These are phyloP conservation scores for Agrochola lychnidis DNA, from an alignment of 2,888 invertebrate genomes.

Conservation along the genomic window DNA sequence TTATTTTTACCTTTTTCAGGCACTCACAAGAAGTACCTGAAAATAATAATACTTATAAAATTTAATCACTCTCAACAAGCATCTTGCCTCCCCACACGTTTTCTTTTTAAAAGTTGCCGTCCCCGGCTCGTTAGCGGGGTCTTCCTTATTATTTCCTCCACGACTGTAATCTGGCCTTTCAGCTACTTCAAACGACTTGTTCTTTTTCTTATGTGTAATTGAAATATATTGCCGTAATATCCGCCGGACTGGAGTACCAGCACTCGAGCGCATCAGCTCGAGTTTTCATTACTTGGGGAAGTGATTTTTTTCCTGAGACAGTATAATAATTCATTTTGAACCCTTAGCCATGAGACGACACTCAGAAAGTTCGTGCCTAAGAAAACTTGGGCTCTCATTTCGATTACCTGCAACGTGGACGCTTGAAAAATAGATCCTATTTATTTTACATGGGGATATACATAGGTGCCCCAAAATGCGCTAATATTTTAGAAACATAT, in stretches of 20 bases:
- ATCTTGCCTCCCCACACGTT: constrained; percentile 80
- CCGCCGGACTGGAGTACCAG: constrained; percentile 87
- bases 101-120: constrained; percentile 84
- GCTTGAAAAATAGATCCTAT: constrained; percentile 51
- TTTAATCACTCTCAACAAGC: constrained; percentile 80
- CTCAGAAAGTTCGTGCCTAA: constrained; percentile 80
- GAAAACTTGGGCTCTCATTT: constrained; percentile 74
- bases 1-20: constrained; percentile 56
- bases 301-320: constrained; percentile 88
- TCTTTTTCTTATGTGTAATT: constrained; percentile 91
- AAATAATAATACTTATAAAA: constrained; percentile 71
- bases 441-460: constrained; percentile 25
- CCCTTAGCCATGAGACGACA: constrained; percentile 76
- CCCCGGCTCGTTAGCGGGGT: constrained; percentile 86
- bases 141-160: constrained; percentile 88
- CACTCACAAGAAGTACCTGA: constrained; percentile 53
- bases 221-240: constrained; percentile 91
- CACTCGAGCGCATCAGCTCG: constrained; percentile 88
- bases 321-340: constrained; percentile 89
- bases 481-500: constrained; percentile 47
- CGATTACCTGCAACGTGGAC: constrained; percentile 62
- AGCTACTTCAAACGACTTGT: constrained; percentile 90
- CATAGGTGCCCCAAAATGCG: constrained; percentile 19
- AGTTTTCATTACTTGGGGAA: constrained; percentile 89
- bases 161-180: constrained; percentile 89